Evolutionary conservation across 2,797 vertebrate species (phyloP).

Genomic region (Hoplostethus atlanticus): DNA sequence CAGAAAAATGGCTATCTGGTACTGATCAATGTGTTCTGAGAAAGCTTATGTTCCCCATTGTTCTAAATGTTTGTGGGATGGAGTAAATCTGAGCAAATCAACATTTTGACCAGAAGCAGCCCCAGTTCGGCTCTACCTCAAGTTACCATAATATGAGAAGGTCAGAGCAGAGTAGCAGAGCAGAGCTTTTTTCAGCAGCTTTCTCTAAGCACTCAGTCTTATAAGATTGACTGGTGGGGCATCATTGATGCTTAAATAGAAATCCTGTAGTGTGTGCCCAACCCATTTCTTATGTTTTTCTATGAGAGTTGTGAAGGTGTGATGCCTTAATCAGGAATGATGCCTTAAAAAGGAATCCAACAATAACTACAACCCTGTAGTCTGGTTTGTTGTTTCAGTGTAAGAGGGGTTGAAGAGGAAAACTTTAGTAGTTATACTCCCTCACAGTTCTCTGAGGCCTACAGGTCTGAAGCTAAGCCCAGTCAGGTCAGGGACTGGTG

Average conservation of each 20-base stretch:
- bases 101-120: background rate
- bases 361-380: background rate
- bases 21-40: too few relatives aligned
- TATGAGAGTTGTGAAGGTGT: background rate
- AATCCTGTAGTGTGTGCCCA: background rate
- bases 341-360: conserved; percentile 1
- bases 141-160: background rate
- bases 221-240: background rate
- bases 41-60: too few relatives aligned
- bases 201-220: background rate
- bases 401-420: conserved; percentile 13
- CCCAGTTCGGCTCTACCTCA: background rate
- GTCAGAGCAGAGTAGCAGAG: too few relatives aligned
- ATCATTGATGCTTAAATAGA: background rate
- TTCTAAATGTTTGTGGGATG: too few relatives aligned
- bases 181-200: background rate
- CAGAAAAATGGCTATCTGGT: background rate
- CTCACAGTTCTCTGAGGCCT: conserved; percentile 31
- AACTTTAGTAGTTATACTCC: conserved; percentile 50
- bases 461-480: conserved; percentile 29
- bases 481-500: background rate
- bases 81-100: background rate
- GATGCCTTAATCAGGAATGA: background rate
- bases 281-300: background rate
- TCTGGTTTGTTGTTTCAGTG: background rate